Base-by-base conservation (phyloP, 2,113 vertebrate genomes). In the Alouatta palliata region DNA sequence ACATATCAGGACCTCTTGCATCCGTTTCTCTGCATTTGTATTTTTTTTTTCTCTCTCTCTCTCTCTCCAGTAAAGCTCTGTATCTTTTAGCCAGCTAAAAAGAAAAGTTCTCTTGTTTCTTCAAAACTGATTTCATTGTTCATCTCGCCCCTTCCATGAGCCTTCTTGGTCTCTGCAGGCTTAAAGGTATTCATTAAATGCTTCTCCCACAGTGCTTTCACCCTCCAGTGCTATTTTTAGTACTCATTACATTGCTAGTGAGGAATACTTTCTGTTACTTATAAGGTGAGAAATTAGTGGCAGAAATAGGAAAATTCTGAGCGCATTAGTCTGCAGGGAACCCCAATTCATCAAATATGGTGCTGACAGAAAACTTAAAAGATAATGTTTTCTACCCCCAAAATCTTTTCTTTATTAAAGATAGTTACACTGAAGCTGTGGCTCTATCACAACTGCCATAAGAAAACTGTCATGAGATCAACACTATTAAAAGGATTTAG, bases 331-430 rank as follows among this genome's bases (percentile, higher is more conserved):
- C 64, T 87, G 85, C 35, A 79, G 79, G 52, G 90, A 94, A 52
- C 25, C 77, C 66, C 81, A 87, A 83, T 79, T 92, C 37, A 92
- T 94, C 77, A 90, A 86, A 92, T 84, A 52, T 54, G 21, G 35
- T 58, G 61, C 37, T 84, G 83, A 96, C 52, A 96, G 21, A 90
- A 96, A 90, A 90, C 52, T 81, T 87, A 90, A 94, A 94, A 95
- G 70, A 94, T 95, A 95, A 92, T 66, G 75, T 82, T 93, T 94
- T 88, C 35, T 32, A 94, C 13, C 20, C n/a, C 68, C 43, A 35
- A 88, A 71, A 43, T 43, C 21, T 77, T 89, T 91, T 84, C 81
- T 68, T 81, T 84, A 91, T 86, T 94, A 96, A 96, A 93, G 23
- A 87, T 82, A 87, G 95, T 96, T 86, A 90, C 20, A 52, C 84